Evolutionary conservation across 2,888 invertebrate species (phyloP).

Genomic region (Spisula solida): DNA sequence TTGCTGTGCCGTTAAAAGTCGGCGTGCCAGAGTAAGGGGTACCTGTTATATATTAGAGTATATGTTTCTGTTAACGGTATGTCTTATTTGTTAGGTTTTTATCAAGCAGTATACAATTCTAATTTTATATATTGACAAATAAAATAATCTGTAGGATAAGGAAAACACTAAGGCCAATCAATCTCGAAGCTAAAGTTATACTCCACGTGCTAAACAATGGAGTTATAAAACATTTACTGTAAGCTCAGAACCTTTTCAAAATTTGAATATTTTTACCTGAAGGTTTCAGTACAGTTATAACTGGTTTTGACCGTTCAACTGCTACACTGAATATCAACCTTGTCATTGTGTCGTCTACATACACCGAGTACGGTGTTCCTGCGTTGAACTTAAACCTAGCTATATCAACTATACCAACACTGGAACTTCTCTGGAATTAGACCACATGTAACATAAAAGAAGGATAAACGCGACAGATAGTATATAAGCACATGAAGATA

Average conservation of each 20-base stretch:
- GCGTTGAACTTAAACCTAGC: slow-evolving; percentile 3
- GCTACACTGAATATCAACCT: not conserved
- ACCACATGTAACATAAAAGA: not conserved
- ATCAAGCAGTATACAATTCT: too few species aligned
- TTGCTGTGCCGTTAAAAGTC: slow-evolving; percentile 16
- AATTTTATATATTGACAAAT: too few species aligned
- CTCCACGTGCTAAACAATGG: too few species aligned
- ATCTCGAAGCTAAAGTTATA: too few species aligned
- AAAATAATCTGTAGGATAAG: too few species aligned
- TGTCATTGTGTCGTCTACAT: slow-evolving; percentile 42
- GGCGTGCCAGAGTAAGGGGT: not conserved
- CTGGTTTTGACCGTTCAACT: slow-evolving; percentile 30
- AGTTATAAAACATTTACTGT: too few species aligned
- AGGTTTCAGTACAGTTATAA: not conserved
- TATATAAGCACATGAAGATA: too few species aligned
- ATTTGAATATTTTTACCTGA: slow-evolving; percentile 42
- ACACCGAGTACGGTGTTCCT: slow-evolving; percentile 16
- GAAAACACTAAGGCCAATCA: too few species aligned
- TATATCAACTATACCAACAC: not conserved
- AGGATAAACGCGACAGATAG: too few species aligned
- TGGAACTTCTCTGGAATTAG: slow-evolving; percentile 29
- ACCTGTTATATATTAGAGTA: not conserved
- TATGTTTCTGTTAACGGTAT: too few species aligned
- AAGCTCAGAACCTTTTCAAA: too few species aligned
- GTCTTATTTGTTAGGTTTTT: too few species aligned